Base-by-base conservation (phyloP, 1,140 invertebrate genomes). In the Eufriesea mexicana region DNA sequence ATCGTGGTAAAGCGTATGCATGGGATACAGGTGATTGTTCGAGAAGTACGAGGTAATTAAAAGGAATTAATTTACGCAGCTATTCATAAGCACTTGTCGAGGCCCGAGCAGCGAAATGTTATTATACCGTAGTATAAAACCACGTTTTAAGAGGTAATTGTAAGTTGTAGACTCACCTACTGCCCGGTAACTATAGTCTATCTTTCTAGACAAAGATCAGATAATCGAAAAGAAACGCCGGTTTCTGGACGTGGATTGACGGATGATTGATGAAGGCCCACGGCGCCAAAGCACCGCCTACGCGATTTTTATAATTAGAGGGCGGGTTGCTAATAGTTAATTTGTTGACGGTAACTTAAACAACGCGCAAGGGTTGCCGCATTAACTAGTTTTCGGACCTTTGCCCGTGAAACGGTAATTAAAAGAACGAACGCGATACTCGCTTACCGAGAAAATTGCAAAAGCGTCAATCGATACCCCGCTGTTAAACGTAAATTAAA, bases 251-350 rank as follows among this genome's bases (percentile, higher is more conserved):
- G 49, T 74, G 28, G 86, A 87, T 87, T 87, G 86, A 87, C 82
- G 85, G 81, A 42, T 87, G 85, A 87, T 84, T 87, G 86, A 87
- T 87, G 85, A 87, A 72, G 84, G 86, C 86, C 54, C 35, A 49
- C 70, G 75, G 86, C 68, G 79, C 77, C 59, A 80, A 88, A 89
- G 86, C 25, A 87, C 75, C 86, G 86, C 85, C 84, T 75, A 87
- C 75, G 83, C 80, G 64, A 86, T 84, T 85, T 87, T 86, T 86
- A 49, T 87, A 87, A 87, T 87, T 86, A 87, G 51, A 87, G 71
- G 86, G 54, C 80, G 85, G 79, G 57, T 79, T 76, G 45, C 75
- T 87, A 87, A 86, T 87, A 71, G 85, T 86, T 79, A 83, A 84
- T 84, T 86, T 76, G 59, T 78, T 57, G 54, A 51, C 20, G 42